Evolutionary conservation across 1,140 invertebrate species (phyloP), one percentile per base, ranked within the genome.

Genomic region (Cataglyphis hispanica): DNA sequence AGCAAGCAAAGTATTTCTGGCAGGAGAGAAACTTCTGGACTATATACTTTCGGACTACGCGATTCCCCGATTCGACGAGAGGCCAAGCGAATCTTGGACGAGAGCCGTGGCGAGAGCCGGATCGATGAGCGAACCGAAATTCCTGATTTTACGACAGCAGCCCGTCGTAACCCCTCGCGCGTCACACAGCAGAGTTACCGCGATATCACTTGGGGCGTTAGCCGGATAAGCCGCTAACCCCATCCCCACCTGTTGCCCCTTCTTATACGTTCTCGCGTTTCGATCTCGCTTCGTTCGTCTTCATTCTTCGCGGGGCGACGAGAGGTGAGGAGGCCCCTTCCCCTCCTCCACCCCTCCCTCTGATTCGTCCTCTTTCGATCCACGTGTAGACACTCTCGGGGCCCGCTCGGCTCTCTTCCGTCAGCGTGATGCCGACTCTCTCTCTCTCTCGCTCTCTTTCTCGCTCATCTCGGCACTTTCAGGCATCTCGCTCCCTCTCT

Each of bases 221-320:
- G 93, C 93, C 87, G 93, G 94, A 94, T 94, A 94, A 94, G 92
- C 93, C 91, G 92, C 93, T 95, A 95, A 94, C 93, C 91, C 93
- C 94, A 93, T 94, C 94, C 94, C 94, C 94, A 95, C 94, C 94
- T 95, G 94, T 94, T 95, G 94, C 94, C 93, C 92, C 91, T 92
- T 93, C 94, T 94, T 94, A 94, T 91, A 86, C 89, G 84, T 72
- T 84, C 34, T 81, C 76, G 74, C 86, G 46, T 87, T 86, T 81
- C 81, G 84, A 83, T 46, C 75, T 83, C 80, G 84, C 84, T 50
- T 50, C 46, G 87, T 88, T 88, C 86, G 85, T 81, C 84, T 83
- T 92, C 88, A 75, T 89, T 89, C 86, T 87, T 90, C 85, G 80
- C 89, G 80, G 70, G 85, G 75, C 85, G 85, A 70, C 89, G 69